These are phyloP conservation scores for Heliconius congener DNA, from an alignment of 1,140 invertebrate species.

Conservation along the genomic window DNA sequence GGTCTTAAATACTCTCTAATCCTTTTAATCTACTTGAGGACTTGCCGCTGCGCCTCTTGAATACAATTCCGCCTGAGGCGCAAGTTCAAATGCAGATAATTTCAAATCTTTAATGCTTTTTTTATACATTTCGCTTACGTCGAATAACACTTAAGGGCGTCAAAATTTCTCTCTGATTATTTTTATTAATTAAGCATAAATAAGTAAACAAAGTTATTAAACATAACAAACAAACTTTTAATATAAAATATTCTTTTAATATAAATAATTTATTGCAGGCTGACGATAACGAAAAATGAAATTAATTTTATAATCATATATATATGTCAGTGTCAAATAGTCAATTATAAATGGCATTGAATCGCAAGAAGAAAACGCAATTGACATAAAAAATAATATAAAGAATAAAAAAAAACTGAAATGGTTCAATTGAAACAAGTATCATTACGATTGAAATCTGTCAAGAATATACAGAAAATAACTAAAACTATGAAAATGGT, in stretches of 20 bases:
- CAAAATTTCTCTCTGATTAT: too few relatives aligned
- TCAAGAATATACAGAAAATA: slow-evolving; percentile 99
- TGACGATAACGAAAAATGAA: background rate
- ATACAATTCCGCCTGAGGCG: too few relatives aligned
- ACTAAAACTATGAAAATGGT: slow-evolving; percentile 99
- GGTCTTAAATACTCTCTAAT: too few relatives aligned
- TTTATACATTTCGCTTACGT: too few relatives aligned
- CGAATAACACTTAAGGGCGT: too few relatives aligned
- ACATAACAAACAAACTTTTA: too few relatives aligned
- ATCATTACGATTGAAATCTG: slow-evolving; percentile 96
- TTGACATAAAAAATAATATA: background rate
- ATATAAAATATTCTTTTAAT: background rate
- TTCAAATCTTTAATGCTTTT: too few relatives aligned
- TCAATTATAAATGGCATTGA: background rate
- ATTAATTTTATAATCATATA: background rate
- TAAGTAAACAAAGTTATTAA: too few relatives aligned
- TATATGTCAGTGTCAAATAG: background rate
- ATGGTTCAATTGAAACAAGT: slow-evolving; percentile 99
- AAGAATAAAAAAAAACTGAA: background rate
- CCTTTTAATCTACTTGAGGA: too few relatives aligned
- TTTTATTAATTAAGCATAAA: too few relatives aligned
- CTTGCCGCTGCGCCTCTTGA: too few relatives aligned
- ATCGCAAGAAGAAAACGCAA: background rate
- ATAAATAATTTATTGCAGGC: background rate
- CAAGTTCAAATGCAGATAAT: too few relatives aligned